Conservation (phyloP, 1,140 invertebrate species). For the Leptonema lineaticorne region DNA sequence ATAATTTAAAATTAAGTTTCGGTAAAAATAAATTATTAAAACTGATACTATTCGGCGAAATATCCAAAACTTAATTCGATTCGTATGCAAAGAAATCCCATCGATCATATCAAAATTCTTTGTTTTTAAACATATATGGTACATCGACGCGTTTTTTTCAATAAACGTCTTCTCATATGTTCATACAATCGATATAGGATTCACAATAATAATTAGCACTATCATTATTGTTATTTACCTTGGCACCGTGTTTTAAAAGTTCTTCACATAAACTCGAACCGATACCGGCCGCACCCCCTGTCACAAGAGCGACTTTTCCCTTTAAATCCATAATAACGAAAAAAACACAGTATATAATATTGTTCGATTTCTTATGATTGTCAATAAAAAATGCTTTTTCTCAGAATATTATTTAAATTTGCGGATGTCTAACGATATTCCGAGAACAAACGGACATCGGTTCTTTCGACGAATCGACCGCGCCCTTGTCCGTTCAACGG, state of each 20-base stretch:
- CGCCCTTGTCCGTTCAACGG: slow-evolving; percentile 31
- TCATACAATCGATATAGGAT: no score
- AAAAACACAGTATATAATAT: neutral
- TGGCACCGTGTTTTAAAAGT: slow-evolving; percentile 68
- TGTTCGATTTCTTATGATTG: neutral
- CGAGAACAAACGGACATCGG: neutral
- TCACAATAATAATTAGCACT: no score
- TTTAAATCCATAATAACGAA: slow-evolving; percentile 60
- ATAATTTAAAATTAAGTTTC: no score
- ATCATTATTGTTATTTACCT: no score
- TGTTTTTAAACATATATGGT: no score
- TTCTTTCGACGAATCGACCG: slow-evolving; percentile 28
- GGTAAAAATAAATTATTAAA: no score
- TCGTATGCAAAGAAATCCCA: no score
- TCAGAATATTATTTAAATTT: neutral
- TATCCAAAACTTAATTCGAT: no score
- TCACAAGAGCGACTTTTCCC: slow-evolving; percentile 71
- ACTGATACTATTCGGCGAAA: no score
- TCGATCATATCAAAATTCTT: no score
- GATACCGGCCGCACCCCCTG: slow-evolving; percentile 72
- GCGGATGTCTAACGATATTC: neutral
- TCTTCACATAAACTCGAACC: slow-evolving; percentile 68
- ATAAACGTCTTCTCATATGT: no score
- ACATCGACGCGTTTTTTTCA: no score
- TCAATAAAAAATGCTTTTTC: neutral